A percentile compares a stretch with the other conserved stretches of the same genome.
phyloP scores from a whole-genome alignment of 1,140 invertebrate genomes.

The Cotesia vestalis region DNA sequence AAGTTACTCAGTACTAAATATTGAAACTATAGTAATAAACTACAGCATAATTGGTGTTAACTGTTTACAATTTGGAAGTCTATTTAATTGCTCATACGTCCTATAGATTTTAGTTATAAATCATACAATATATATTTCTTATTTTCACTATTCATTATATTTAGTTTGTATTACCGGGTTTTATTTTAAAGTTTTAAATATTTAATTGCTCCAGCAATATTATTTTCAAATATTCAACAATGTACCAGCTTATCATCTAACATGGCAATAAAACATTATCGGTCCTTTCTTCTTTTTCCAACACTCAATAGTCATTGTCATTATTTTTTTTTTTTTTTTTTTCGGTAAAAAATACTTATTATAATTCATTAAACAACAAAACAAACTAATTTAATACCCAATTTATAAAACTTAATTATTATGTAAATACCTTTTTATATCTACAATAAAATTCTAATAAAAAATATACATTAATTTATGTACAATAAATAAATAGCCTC shows the following conservation, averaged over 20 bases:
- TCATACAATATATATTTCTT: neutral
- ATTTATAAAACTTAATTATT: neutral
- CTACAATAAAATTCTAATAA: too few relatives aligned
- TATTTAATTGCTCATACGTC: slow-evolving; percentile 1
- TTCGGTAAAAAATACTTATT: neutral
- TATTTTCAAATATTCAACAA: neutral
- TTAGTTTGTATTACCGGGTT: neutral
- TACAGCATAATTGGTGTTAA: slow-evolving; percentile 26
- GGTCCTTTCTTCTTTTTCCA: neutral
- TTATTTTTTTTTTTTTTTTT: slow-evolving; percentile 2
- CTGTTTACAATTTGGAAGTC: slow-evolving; percentile 25
- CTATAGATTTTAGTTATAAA: neutral
- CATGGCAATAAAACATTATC: slow-evolving; percentile 27
- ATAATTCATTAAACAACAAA: too few relatives aligned
- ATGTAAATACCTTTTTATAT: neutral
- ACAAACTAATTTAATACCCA: neutral
- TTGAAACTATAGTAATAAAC: neutral
- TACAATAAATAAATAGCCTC: slow-evolving; percentile 18
- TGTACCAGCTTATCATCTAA: slow-evolving; percentile 19
- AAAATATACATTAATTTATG: neutral
- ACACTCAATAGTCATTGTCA: neutral
- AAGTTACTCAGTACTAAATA: too few relatives aligned
- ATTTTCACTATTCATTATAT: neutral
- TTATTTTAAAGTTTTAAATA: slow-evolving; percentile 6
- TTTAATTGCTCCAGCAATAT: slow-evolving; percentile 2